Evolutionary conservation across 2,113 vertebrate species (phyloP).

Genomic region (Nyctibius bracteatus): DNA sequence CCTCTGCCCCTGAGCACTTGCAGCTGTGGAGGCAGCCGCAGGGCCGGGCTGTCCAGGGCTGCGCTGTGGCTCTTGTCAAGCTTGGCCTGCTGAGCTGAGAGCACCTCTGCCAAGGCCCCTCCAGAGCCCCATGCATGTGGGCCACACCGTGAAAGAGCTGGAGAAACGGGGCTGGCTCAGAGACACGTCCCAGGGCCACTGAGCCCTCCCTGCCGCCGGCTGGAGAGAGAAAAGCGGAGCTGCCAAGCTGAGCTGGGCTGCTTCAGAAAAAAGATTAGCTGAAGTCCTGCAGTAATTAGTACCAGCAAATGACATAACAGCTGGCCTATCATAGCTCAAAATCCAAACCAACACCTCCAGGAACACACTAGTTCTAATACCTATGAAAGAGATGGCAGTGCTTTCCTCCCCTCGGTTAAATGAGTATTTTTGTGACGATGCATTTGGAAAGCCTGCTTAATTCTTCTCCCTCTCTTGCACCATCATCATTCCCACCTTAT

Average conservation of each 20-base stretch:
- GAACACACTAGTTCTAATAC: not conserved
- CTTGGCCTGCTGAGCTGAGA: not conserved
- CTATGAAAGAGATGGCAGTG: fast-evolving
- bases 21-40: not conserved
- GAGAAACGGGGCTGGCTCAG: not conserved
- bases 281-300: not conserved
- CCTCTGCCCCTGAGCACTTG: not conserved
- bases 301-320: not conserved
- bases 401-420: not conserved
- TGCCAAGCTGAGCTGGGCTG: not conserved
- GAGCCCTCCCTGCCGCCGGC: not conserved
- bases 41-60: not conserved
- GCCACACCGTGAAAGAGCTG: not conserved
- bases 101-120: not conserved
- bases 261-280: not conserved
- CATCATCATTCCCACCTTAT: not conserved
- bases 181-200: fast-evolving
- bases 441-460: not conserved
- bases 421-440: not conserved
- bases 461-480: not conserved
- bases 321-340: not conserved
- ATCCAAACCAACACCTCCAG: not conserved
- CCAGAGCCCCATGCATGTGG: not conserved
- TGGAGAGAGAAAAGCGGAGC: not conserved
- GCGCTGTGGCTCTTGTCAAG: not conserved